These are phyloP conservation scores for Oasisia sp. DNA, from an alignment of 2,888 invertebrate genomes.

Conservation along the genomic window DNA sequence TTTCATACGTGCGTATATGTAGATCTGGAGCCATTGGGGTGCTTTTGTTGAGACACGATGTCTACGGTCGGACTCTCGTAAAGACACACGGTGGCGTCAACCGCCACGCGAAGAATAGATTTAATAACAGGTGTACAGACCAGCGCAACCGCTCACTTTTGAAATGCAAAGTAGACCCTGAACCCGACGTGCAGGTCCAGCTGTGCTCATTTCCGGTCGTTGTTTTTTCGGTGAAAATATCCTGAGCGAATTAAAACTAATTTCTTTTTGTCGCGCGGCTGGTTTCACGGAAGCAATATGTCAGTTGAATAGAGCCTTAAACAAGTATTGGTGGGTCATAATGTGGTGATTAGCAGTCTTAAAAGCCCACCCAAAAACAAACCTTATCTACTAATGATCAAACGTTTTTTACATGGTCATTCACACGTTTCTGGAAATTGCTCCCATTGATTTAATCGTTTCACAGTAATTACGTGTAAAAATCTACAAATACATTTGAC, in stretches of 20 bases:
- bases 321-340: neutral
- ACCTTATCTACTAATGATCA: neutral
- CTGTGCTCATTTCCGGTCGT: neutral
- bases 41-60: neutral
- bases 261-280: neutral
- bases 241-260: neutral
- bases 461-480: neutral
- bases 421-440: neutral
- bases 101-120: neutral
- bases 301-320: neutral
- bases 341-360: neutral
- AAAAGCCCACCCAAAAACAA: neutral
- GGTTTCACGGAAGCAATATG: neutral
- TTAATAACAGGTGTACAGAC: neutral
- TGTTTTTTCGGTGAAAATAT: neutral
- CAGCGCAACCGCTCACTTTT: neutral
- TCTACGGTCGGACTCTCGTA: neutral
- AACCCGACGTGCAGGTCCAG: neutral
- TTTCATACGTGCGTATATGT: neutral
- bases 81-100: neutral
- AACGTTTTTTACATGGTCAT: neutral
- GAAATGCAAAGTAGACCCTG: neutral
- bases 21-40: neutral
- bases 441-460: neutral
- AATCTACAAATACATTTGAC: neutral